Conservation (phyloP, 2,797 vertebrate genomes). For the Spizella passerina region DNA sequence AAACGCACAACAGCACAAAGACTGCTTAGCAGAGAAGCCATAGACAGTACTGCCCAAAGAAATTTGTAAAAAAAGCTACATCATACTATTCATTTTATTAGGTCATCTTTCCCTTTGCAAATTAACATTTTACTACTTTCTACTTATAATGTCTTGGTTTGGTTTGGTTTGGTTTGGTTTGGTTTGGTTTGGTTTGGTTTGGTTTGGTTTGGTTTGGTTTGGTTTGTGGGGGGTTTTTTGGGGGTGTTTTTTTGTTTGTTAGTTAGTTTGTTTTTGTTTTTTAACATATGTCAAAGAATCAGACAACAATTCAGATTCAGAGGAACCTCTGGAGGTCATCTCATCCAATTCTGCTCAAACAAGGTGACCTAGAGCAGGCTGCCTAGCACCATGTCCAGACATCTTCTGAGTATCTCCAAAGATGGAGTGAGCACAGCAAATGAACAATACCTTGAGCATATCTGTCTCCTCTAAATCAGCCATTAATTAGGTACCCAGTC, state of each 20-base stretch:
- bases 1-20: conserved; percentile 83
- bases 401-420: background rate
- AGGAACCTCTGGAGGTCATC: background rate
- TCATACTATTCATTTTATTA: background rate
- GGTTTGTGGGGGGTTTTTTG: background rate
- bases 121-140: background rate
- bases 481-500: background rate
- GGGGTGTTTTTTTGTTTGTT: background rate
- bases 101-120: background rate
- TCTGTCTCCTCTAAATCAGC: background rate
- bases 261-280: background rate
- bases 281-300: background rate
- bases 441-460: background rate
- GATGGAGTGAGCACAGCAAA: background rate
- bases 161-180: no score
- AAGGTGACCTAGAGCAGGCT: background rate
- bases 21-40: background rate
- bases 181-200: no score
- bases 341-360: background rate
- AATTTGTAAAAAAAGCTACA: background rate
- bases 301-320: background rate
- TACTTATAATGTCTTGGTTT: background rate
- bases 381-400: background rate
- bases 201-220: background rate
- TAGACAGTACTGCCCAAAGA: background rate